Evolutionary conservation across 2,888 invertebrate genomes (phyloP), one percentile per base, ranked within the genome.

Genomic region (Pachydiplax longipennis): DNA sequence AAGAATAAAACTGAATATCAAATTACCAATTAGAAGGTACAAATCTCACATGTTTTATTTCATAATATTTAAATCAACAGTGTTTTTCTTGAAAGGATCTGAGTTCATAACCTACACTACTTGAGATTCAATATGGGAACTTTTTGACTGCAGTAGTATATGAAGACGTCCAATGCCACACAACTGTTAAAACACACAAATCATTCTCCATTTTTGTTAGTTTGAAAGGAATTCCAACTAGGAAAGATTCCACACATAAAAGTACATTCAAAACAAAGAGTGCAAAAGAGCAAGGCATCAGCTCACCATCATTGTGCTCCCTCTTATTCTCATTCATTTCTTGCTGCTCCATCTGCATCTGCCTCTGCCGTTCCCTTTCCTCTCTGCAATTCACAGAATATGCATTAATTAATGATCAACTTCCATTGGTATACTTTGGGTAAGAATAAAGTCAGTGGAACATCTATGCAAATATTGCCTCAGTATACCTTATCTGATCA

Each of bases 291-390:
- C n/a, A 65, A 65, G 25, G 8, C 13, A 13, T 58, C 81, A 61
- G 82, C 90, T 90, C 35, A 91, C 91, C 91, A 40, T 90, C 91
- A 18, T 92, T 87, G 91, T 40, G 61, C 15, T 92, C 92, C 18
- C 91, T 81, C 65, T 91, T 91, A 80, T 92, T 91, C 22, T 92
- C 92, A 91, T 91, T 92, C 90, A 92, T 91, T 81, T 91, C 91
- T 82, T 92, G 92, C 90, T 92, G 92, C 61, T 93, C 92, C 35
- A 91, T 91, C 25, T 93, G 92, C 92, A 92, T 91, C 48, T 92
- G 92, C 53, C 92, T 91, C 83, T 93, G 93, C 18, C 93, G 92
- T 81, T 93, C 93, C 53, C 93, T 91, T 90, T 93, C 93, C 91
- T 93, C 93, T 90, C 92, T 92, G 91, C 12, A 65, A 48, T 13